A percentile compares a stretch with the other conserved stretches of the same genome.
These are phyloP conservation scores for Sycophila sp. DNA, from an alignment of 1,140 invertebrate genomes.

Conservation along the genomic window DNA sequence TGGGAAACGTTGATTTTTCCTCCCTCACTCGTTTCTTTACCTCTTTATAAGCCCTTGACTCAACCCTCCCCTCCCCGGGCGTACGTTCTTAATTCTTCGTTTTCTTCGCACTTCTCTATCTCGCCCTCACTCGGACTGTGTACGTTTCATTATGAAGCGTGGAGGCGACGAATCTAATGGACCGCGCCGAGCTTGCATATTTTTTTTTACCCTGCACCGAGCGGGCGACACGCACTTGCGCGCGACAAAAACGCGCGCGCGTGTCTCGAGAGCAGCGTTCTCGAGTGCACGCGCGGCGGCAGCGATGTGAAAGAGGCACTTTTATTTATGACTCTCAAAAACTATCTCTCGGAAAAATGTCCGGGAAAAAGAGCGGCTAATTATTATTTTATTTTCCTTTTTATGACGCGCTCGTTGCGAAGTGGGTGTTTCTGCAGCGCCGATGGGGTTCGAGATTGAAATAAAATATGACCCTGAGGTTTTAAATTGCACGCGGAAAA, in stretches of 20 bases:
- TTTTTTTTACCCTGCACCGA: not conserved
- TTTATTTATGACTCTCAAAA: conserved; percentile 29
- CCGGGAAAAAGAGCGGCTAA: not conserved
- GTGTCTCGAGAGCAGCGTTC: not conserved
- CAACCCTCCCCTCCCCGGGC: too few relatives aligned
- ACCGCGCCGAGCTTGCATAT: not conserved
- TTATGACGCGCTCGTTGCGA: too few relatives aligned
- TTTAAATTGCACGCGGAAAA: too few relatives aligned
- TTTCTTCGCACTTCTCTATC: too few relatives aligned
- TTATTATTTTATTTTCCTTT: not conserved
- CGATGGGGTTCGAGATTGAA: too few relatives aligned
- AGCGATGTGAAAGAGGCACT: not conserved
- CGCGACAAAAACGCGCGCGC: not conserved
- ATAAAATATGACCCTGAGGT: too few relatives aligned
- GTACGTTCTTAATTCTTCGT: too few relatives aligned
- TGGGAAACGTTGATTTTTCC: too few relatives aligned
- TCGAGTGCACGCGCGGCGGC: not conserved
- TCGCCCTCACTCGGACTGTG: too few relatives aligned
- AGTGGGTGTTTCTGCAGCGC: too few relatives aligned
- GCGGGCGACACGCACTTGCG: not conserved
- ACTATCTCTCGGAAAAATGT: conserved; percentile 17
- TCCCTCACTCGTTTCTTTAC: too few relatives aligned
- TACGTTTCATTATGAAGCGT: not conserved
- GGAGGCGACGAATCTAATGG: conserved; percentile 6
- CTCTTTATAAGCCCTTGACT: too few relatives aligned